These are phyloP conservation scores for Zaprionus camerounensis DNA, from an alignment of 1,140 invertebrate species.

Conservation along the genomic window DNA sequence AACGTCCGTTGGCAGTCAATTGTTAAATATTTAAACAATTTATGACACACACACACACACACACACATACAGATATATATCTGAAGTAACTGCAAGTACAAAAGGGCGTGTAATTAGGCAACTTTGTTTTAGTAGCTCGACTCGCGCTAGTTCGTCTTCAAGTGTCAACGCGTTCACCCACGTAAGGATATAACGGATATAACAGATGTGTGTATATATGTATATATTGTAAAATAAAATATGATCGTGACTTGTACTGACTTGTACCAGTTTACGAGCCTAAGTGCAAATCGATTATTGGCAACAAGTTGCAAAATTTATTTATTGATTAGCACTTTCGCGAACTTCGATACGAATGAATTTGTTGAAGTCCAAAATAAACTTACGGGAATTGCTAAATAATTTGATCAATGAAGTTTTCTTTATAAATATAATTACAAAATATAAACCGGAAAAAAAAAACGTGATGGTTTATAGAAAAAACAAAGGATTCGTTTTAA, in stretches of 20 bases:
- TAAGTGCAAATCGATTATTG: slow-evolving; percentile 22
- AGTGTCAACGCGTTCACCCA: slow-evolving; percentile 16
- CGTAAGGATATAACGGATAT: slow-evolving; percentile 47
- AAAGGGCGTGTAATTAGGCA: slow-evolving; percentile 71
- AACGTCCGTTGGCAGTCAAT: slow-evolving; percentile 68
- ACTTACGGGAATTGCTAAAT: background rate
- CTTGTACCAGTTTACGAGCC: slow-evolving; percentile 56
- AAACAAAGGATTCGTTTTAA: background rate
- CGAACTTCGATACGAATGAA: background rate
- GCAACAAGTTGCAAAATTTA: slow-evolving; percentile 73
- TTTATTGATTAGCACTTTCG: slow-evolving; percentile 58
- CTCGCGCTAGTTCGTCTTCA: slow-evolving; percentile 24
- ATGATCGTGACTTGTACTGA: slow-evolving; percentile 45
- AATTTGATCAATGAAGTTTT: background rate
- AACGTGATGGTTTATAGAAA: background rate
- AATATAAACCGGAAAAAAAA: background rate
- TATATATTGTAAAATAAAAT: background rate
- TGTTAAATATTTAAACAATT: slow-evolving; percentile 82
- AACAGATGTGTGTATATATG: slow-evolving; percentile 7
- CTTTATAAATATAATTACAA: background rate
- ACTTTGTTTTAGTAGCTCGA: slow-evolving; percentile 62
- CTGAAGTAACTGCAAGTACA: slow-evolving; percentile 50
- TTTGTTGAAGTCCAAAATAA: background rate
- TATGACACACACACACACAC: slow-evolving; percentile 55
- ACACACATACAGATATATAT: slow-evolving; percentile 7